These are phyloP conservation scores for Bimastos eiseni DNA, from an alignment of 2,888 invertebrate genomes.

Conservation along the genomic window DNA sequence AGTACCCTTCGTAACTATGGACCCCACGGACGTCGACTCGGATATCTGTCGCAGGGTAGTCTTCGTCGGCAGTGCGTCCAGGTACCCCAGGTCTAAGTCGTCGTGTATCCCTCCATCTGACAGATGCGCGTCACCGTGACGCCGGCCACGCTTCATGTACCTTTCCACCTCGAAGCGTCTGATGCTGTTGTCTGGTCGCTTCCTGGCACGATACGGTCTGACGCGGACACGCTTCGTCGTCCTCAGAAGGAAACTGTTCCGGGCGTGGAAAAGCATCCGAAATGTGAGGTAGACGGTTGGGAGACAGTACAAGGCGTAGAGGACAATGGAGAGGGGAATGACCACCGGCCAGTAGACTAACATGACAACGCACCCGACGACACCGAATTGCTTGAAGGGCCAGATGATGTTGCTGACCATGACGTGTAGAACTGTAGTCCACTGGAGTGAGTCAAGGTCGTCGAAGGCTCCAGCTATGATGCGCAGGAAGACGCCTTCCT, in stretches of 20 bases:
- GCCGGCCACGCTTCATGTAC: not conserved
- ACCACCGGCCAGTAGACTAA: constrained; percentile 51
- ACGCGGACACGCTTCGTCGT: constrained; percentile 14
- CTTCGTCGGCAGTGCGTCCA: constrained; percentile 5
- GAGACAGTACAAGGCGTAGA: constrained; percentile 54
- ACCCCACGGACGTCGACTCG: constrained; percentile 24
- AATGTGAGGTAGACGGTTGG: constrained; percentile 56
- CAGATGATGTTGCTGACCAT: constrained; percentile 51
- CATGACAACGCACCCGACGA: constrained; percentile 51
- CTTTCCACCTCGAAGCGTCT: constrained; percentile 26
- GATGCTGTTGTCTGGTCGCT: constrained; percentile 23
- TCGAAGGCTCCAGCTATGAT: constrained; percentile 52
- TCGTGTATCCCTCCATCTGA: not conserved
- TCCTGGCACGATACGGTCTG: constrained; percentile 23
- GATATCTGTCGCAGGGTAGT: not conserved
- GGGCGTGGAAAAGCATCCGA: constrained; percentile 52
- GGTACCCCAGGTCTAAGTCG: not conserved
- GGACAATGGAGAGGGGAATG: constrained; percentile 48
- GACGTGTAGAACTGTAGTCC: constrained; percentile 52
- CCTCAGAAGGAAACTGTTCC: constrained; percentile 23
- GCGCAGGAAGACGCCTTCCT: constrained; percentile 42
- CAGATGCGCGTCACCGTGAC: not conserved
- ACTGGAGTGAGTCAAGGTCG: constrained; percentile 53
- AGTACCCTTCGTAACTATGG: not conserved
- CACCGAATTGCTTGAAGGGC: constrained; percentile 56